phyloP scores from a whole-genome alignment of 2,797 vertebrate genomes.

The Forpus xanthops region DNA sequence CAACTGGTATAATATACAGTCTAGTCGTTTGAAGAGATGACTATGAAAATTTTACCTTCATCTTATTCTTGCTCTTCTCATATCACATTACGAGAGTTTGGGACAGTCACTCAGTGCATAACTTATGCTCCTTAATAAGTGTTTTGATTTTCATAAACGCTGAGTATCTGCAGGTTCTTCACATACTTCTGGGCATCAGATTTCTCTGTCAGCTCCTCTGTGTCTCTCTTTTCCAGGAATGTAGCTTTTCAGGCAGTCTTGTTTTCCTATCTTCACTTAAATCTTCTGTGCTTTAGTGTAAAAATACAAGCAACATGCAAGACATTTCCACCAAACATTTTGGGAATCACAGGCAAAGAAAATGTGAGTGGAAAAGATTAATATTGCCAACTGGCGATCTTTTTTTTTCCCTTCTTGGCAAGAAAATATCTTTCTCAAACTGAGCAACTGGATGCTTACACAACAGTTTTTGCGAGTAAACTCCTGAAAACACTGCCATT shows the following conservation, averaged over 20 bases:
- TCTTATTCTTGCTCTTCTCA: neutral
- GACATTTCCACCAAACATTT: neutral
- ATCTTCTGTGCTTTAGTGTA: neutral
- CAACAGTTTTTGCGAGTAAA: neutral
- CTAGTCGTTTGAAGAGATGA: neutral
- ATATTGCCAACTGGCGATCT: neutral
- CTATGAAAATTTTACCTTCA: neutral
- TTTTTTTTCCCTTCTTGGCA: neutral
- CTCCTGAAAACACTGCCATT: neutral
- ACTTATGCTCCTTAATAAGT: neutral
- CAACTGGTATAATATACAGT: neutral
- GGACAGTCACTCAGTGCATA: accelerated
- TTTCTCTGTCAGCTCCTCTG: neutral
- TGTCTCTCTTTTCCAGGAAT: neutral
- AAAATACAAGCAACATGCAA: neutral
- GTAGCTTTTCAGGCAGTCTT: neutral
- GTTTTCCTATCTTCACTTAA: neutral
- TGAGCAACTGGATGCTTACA: neutral
- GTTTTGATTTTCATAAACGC: neutral
- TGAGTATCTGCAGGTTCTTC: neutral
- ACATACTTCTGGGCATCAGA: neutral
- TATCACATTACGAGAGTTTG: neutral
- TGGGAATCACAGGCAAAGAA: neutral
- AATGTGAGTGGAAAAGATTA: neutral
- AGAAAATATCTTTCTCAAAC: neutral